phyloP scores from a whole-genome alignment of 2,888 invertebrate genomes.

The Strigamia transsilvanica region DNA sequence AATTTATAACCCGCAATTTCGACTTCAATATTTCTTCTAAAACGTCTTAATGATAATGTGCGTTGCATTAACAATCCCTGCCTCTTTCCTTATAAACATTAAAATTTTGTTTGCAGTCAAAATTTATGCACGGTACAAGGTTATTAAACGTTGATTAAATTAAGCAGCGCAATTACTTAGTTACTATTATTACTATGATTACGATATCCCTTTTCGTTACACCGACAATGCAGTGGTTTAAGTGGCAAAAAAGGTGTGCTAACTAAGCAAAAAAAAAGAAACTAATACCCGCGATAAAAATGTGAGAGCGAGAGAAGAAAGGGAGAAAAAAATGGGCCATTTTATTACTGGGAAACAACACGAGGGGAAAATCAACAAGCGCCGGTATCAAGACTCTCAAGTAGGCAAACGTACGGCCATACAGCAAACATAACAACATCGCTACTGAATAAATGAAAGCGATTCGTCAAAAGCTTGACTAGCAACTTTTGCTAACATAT shows the following conservation, averaged over 20 bases:
- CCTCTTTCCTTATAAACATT: neutral
- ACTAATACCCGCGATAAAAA: neutral
- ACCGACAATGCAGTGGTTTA: neutral
- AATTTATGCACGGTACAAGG: neutral
- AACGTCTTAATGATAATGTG: slow-evolving; percentile 2
- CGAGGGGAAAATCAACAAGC: slow-evolving; percentile 41
- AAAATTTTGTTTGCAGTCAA: neutral
- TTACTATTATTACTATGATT: slow-evolving; percentile 16
- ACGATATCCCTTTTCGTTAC: neutral
- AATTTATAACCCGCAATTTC: neutral
- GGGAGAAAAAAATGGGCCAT: neutral
- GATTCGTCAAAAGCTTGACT: slow-evolving; percentile 28
- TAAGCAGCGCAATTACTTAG: neutral
- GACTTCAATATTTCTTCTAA: neutral
- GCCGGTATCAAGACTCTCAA: neutral
- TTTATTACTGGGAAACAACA: slow-evolving; percentile 37
- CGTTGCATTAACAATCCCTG: neutral
- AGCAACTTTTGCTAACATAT: neutral
- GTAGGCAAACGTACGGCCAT: neutral
- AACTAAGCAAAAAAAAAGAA: slow-evolving; percentile 18
- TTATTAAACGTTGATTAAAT: slow-evolving; percentile 22
- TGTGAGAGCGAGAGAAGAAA: neutral
- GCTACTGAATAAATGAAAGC: slow-evolving; percentile 40
- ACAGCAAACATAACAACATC: slow-evolving; percentile 33
- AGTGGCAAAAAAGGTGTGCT: slow-evolving; percentile 21